These are phyloP conservation scores for Sebastes variabilis DNA, from an alignment of 2,797 vertebrate species.

Conservation along the genomic window DNA sequence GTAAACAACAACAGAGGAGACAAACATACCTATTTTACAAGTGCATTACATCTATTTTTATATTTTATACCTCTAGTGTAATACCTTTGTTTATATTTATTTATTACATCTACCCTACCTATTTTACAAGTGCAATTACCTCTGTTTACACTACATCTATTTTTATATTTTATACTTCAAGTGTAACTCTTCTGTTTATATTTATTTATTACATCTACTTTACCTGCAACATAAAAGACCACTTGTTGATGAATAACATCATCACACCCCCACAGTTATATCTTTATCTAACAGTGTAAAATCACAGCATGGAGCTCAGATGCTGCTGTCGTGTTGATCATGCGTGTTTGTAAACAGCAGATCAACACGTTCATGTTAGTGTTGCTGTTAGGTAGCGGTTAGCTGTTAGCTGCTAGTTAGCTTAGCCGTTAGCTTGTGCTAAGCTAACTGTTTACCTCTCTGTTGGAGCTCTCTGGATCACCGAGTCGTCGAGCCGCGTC, in stretches of 20 bases:
- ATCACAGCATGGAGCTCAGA: background rate
- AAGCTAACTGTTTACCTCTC: conserved; percentile 65
- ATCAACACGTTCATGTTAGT: conserved; percentile 1
- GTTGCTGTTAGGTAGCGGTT: background rate
- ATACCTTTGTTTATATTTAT: too few species aligned
- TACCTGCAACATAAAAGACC: conserved; percentile 34
- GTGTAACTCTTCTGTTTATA: too few species aligned
- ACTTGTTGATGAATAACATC: conserved; percentile 68
- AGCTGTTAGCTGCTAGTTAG: conserved; percentile 32
- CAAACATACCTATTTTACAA: too few species aligned
- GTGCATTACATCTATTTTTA: too few species aligned
- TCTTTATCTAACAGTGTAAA: background rate
- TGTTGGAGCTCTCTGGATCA: conserved; percentile 57
- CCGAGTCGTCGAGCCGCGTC: conserved; percentile 56
- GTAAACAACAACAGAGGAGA: too few species aligned
- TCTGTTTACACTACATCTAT: too few species aligned
- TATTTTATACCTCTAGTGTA: too few species aligned
- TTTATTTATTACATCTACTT: too few species aligned
- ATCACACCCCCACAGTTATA: background rate
- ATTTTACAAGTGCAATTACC: too few species aligned
- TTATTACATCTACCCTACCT: too few species aligned
- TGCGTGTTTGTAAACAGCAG: background rate
- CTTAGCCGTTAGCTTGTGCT: conserved; percentile 57
- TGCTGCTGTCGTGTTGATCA: accelerated
- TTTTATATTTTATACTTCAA: too few species aligned